Evolutionary conservation across 2,888 invertebrate species (phyloP), one percentile per base, ranked within the genome.

Genomic region (Galerucella nymphaeae): DNA sequence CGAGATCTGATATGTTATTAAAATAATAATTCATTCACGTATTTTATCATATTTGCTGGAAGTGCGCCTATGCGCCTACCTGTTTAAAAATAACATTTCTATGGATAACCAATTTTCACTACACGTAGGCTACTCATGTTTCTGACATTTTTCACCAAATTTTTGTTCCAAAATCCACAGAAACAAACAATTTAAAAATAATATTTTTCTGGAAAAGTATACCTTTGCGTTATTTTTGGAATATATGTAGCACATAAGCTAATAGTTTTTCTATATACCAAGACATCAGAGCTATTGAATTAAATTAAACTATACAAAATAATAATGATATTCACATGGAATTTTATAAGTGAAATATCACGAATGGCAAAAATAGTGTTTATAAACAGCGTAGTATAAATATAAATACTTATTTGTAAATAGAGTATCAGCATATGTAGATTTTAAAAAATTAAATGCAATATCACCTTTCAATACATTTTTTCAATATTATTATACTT

Each of bases 71-170:
- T 62, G 42, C 41, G 30, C 38, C 6, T 20, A 61, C 61, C 20
- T 20, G 42, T 62, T 74, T 72, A 72, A 75, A 72, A 75, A 72
- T 75, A 72, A 75, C 72, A 66, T 74, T 74, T 69, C 71, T 64
- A 74, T 53, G 64, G 42, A 63, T 45, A 57, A 57, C 67, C 64
- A 55, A 71, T 50, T 66, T 23, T 38, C n/a, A 58, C n/a, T 30
- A 30, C 58, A 23, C 58, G 58, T 30, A 23, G 30, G 30, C 58
- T 58, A 58, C 30, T 30, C 42, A 62, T 11, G 11, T 62, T 62
- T 62, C 61, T 16, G 18, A 20, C 9, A 62, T 16, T 42, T 62
- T 42, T 62, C 42, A 41, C 42, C 53, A 16, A 42, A 63, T 55
- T 57, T 42, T 30, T 18, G 50, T 50, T 55, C 45, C 61, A 61